phyloP scores from a whole-genome alignment of 2,113 vertebrate genomes.

The Talpa occidentalis region DNA sequence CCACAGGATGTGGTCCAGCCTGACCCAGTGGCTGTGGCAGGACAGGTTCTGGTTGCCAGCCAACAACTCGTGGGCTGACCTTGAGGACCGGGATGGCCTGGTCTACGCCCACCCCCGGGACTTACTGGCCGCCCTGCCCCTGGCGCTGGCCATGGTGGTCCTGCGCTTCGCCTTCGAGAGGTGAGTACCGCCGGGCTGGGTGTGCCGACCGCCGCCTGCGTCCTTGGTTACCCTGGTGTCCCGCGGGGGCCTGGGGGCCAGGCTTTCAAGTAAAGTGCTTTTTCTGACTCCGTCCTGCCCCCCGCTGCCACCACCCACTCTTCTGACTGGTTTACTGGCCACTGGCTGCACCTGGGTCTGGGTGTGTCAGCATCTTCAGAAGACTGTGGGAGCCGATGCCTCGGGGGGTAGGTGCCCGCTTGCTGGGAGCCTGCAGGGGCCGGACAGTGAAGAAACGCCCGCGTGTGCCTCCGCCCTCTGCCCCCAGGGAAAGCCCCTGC shows the following conservation, averaged over 20 bases:
- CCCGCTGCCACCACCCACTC: fast-evolving
- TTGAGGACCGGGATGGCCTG: conserved; percentile 84
- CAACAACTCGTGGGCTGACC: conserved; percentile 89
- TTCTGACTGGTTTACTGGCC: background rate
- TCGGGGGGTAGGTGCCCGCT: background rate
- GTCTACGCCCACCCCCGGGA: conserved; percentile 79
- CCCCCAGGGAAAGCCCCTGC: too few relatives aligned
- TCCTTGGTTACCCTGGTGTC: too few relatives aligned
- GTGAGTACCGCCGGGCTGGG: conserved; percentile 78
- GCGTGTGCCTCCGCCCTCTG: background rate
- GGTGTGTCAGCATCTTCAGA: background rate
- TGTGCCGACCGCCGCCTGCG: too few relatives aligned
- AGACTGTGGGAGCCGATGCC: too few relatives aligned
- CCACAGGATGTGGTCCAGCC: conserved; percentile 88
- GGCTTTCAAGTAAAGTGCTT: too few relatives aligned
- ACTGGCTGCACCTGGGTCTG: background rate
- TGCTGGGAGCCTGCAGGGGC: background rate
- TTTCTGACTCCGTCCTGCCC: too few relatives aligned
- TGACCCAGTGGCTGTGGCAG: conserved; percentile 93
- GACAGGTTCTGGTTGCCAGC: conserved; percentile 93
- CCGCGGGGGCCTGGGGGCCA: too few relatives aligned
- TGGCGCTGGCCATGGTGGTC: conserved; percentile 88
- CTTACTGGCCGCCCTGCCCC: conserved; percentile 88
- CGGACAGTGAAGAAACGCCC: background rate
- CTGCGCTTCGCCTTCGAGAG: conserved; percentile 91